A percentile compares a stretch with the other conserved stretches of the same genome.
These are phyloP conservation scores for Aspidoscelis tigris DNA, from an alignment of 2,113 vertebrate genomes.

Conservation along the genomic window DNA sequence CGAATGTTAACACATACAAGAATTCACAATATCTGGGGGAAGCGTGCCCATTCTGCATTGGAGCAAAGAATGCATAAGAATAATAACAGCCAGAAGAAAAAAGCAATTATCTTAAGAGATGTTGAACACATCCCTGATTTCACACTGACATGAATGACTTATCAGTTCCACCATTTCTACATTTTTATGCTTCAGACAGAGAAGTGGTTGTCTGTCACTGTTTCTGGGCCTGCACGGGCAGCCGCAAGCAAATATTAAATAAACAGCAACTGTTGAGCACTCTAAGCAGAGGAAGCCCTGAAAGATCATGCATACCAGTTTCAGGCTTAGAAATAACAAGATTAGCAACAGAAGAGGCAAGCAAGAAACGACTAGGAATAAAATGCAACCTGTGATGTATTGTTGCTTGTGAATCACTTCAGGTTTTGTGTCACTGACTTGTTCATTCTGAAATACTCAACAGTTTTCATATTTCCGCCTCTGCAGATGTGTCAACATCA, in stretches of 20 bases:
- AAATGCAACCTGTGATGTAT: accelerated
- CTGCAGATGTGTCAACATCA: slow-evolving; percentile 84
- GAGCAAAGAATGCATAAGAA: background rate
- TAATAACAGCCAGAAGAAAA: background rate
- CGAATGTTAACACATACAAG: background rate
- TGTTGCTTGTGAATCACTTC: background rate
- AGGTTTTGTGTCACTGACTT: slow-evolving; percentile 3
- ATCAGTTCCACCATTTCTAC: background rate
- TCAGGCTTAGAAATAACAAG: too few relatives aligned
- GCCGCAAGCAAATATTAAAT: slow-evolving; percentile 1
- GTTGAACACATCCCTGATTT: background rate
- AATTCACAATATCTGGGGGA: background rate
- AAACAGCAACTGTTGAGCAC: too few relatives aligned
- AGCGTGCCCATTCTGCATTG: too few relatives aligned
- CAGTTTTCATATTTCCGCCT: slow-evolving; percentile 29
- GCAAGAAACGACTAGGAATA: background rate
- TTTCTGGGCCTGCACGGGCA: background rate
- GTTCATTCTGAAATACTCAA: too few relatives aligned
- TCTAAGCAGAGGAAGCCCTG: too few relatives aligned
- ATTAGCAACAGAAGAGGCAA: background rate
- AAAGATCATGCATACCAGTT: too few relatives aligned
- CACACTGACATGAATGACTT: background rate
- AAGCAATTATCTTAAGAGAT: background rate
- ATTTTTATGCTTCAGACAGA: background rate
- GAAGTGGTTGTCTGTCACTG: background rate